Evolutionary conservation across 2,797 vertebrate species (phyloP).

Genomic region (Xyrichtys novacula): DNA sequence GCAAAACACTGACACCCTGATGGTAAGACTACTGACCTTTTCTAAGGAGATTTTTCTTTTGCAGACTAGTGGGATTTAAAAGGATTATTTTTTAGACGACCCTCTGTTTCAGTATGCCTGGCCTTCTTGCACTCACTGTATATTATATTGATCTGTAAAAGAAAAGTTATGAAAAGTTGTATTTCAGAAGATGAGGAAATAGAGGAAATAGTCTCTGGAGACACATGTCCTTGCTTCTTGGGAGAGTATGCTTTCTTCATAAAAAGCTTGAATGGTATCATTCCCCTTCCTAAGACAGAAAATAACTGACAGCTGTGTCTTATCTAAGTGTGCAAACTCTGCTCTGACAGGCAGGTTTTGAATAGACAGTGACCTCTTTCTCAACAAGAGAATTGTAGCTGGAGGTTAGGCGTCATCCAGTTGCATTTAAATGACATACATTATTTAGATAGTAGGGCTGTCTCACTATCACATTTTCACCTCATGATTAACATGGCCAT

Average conservation of each 20-base stretch:
- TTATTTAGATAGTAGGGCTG: no score
- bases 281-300: not conserved
- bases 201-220: not conserved
- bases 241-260: not conserved
- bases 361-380: not conserved
- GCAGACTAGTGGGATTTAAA: conserved; percentile 16
- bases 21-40: conserved; percentile 41
- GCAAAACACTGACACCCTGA: conserved; percentile 29
- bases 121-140: conserved; percentile 13
- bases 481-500: no score
- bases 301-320: not conserved
- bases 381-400: conserved; percentile 7
- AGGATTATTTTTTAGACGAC: conserved; percentile 3
- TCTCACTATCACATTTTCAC: no score
- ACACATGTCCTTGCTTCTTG: not conserved
- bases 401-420: not conserved
- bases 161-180: conserved; percentile 12
- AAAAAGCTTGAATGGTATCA: conserved; percentile 1
- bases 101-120: conserved; percentile 2
- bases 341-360: not conserved
- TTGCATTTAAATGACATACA: conserved; percentile 19
- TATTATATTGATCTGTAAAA: conserved; percentile 17
- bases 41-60: conserved; percentile 31
- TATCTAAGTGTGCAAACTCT: not conserved
- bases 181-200: not conserved